These are phyloP conservation scores for Miniopterus natalensis DNA, from an alignment of 2,113 vertebrate genomes.

Conservation along the genomic window DNA sequence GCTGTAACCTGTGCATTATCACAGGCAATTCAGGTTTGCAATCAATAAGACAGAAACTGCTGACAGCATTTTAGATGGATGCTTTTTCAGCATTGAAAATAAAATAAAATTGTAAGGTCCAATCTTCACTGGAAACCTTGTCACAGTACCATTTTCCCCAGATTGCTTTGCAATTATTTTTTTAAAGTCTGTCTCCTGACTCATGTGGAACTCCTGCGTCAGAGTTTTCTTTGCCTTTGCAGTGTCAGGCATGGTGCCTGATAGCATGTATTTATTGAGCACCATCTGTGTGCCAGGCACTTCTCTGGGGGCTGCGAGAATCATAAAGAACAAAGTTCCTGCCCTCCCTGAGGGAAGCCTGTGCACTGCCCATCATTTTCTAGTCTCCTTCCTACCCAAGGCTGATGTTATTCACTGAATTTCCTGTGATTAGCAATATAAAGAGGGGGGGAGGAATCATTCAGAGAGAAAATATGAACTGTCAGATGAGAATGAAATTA, in stretches of 20 bases:
- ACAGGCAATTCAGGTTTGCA: background rate
- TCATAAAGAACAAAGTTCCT: background rate
- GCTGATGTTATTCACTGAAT: constrained; percentile 46
- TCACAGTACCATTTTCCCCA: background rate
- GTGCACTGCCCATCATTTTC: background rate
- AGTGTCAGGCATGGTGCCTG: background rate
- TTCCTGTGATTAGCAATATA: constrained; percentile 79
- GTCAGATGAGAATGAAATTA: constrained; percentile 85
- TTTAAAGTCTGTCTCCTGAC: constrained; percentile 26
- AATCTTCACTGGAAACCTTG: background rate
- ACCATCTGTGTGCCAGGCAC: background rate
- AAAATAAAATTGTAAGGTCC: background rate
- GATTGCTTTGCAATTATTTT: constrained; percentile 52
- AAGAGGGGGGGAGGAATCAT: constrained; percentile 56
- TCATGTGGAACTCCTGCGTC: background rate
- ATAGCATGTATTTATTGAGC: constrained; percentile 19
- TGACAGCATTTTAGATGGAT: background rate
- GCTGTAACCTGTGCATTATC: background rate
- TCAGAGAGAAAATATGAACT: constrained; percentile 84
- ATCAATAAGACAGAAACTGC: background rate
- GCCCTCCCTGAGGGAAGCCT: background rate
- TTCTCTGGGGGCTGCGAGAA: background rate
- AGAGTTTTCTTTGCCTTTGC: background rate
- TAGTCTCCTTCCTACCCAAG: constrained; percentile 3
- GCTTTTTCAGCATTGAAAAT: constrained; percentile 36